phyloP scores from a whole-genome alignment of 2,113 vertebrate genomes.

The Amazona guildingii region DNA sequence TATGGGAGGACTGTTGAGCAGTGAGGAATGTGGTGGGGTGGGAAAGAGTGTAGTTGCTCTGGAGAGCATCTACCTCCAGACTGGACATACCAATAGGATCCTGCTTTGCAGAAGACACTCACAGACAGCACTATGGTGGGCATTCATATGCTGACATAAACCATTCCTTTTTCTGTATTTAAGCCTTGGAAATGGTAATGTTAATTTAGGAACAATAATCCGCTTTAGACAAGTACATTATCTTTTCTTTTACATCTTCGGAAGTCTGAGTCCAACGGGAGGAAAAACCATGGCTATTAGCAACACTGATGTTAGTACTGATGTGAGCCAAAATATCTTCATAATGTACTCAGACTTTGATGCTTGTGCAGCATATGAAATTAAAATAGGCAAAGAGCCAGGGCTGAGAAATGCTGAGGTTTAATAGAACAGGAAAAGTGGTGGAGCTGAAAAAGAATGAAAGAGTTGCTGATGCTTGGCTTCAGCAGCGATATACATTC shows the following conservation, averaged over 20 bases:
- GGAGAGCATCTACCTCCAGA: not conserved
- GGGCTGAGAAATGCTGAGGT: not conserved
- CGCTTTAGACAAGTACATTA: not conserved
- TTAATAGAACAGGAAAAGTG: not conserved
- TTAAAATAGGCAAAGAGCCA: not conserved
- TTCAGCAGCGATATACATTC: fast-evolving
- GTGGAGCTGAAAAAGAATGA: not conserved
- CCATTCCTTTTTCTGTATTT: not conserved
- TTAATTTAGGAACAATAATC: not conserved
- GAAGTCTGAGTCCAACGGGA: not conserved
- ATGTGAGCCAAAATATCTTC: not conserved
- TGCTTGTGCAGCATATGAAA: not conserved
- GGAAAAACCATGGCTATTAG: not conserved
- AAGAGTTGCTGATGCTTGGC: not conserved
- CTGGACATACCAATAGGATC: not conserved
- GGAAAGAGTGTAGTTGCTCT: not conserved
- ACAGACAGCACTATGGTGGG: not conserved
- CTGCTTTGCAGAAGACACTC: not conserved
- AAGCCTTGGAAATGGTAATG: not conserved
- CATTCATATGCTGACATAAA: fast-evolving
- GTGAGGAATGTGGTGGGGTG: not conserved
- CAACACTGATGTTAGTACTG: not conserved
- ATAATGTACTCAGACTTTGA: not conserved
- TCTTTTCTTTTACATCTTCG: not conserved
- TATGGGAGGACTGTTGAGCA: not conserved